Evolutionary conservation across 2,113 vertebrate species (phyloP).

Genomic region (Rattus rattus): DNA sequence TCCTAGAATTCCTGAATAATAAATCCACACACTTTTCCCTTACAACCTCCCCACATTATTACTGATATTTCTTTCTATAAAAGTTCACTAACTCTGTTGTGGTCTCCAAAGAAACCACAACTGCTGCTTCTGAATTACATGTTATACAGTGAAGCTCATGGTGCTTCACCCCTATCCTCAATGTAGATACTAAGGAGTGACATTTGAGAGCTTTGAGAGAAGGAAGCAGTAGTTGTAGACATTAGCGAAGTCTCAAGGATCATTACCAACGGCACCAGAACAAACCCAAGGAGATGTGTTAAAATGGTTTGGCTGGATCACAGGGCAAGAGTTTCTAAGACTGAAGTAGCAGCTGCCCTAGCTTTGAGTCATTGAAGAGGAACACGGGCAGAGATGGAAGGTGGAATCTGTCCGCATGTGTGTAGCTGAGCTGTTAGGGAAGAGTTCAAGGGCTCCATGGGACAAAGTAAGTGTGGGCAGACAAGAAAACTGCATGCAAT

Average conservation of each 20-base stretch:
- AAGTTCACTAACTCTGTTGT: not conserved
- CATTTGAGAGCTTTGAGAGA: conserved; percentile 38
- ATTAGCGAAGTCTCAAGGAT: not conserved
- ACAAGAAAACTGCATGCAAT: not conserved
- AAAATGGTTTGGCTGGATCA: not conserved
- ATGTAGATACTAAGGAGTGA: not conserved
- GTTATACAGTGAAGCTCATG: not conserved
- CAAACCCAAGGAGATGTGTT: not conserved
- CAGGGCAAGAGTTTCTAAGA: not conserved
- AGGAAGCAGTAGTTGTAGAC: not conserved
- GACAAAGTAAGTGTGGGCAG: not conserved
- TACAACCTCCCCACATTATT: not conserved
- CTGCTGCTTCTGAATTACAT: not conserved
- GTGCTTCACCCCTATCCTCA: not conserved
- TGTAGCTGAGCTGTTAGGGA: conserved; percentile 41
- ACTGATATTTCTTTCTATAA: not conserved
- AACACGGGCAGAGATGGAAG: conserved; percentile 10
- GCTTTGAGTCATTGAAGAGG: conserved; percentile 6
- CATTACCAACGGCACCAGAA: not conserved
- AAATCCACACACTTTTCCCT: not conserved
- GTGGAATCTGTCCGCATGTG: not conserved
- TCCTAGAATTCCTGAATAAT: not conserved
- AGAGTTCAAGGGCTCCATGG: not conserved
- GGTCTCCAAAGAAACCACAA: not conserved
- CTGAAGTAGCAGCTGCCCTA: not conserved